These are phyloP conservation scores for Ennomos erosarius DNA, from an alignment of 2,888 invertebrate genomes.

Conservation along the genomic window DNA sequence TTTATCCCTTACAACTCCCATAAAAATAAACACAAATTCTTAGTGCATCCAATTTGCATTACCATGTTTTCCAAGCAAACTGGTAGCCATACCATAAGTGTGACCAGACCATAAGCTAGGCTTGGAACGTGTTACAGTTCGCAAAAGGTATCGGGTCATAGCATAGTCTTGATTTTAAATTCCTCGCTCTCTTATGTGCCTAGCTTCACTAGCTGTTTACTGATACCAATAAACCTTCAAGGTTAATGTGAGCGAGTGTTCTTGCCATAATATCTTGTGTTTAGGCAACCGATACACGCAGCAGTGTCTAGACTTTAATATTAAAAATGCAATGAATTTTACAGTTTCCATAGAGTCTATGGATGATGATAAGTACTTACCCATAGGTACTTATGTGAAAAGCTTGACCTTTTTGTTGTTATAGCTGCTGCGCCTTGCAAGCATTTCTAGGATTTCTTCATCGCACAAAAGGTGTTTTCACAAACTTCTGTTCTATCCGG, in stretches of 20 bases:
- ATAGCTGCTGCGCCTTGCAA: no score
- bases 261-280: not conserved
- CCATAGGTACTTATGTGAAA: no score
- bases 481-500: no score
- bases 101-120: not conserved
- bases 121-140: not conserved
- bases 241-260: no score
- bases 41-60: not conserved
- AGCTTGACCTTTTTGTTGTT: no score
- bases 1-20: not conserved
- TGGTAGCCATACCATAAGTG: not conserved
- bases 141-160: not conserved
- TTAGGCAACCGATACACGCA: not conserved
- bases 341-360: no score
- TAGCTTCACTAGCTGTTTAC: not conserved
- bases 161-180: constrained; percentile 3
- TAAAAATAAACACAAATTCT: not conserved
- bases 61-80: constrained; percentile 3
- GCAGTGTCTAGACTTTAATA: no score
- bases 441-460: no score
- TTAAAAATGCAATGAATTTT: no score
- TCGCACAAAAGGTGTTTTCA: no score
- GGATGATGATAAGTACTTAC: no score
- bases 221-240: not conserved
- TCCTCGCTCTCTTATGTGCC: not conserved